Base-by-base conservation (phyloP, 2,888 invertebrate species). In the Villa cingulata region DNA sequence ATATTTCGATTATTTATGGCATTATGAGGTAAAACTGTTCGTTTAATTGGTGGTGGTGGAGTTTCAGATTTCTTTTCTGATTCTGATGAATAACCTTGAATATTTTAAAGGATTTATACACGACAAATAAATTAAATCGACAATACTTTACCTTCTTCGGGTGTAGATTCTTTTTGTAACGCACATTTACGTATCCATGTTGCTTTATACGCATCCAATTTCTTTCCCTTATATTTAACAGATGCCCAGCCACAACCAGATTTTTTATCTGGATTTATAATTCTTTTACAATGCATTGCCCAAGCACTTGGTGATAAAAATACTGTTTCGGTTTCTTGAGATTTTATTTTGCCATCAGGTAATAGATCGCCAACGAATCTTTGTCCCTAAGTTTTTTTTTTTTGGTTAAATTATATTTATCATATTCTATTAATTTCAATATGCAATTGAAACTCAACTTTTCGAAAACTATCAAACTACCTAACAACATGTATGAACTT, bases 241-340 rank as follows among this genome's bases (percentile, higher is more conserved):
- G 89, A 88, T 3, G 89, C 89, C 91, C 92, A 91, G 2, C 91
- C 91, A 71, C 90, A 91, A 2, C 90, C 90, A 37, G 89, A 89
- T 60, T 89, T 86, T 66, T 90, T 90, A 53, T 86, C 86, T 1
- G 91, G 90, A 68, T 91, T 90, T 44, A 91, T 86, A 48, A 89
- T 85, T 55, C 87, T 77, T 64, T 91, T 91, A 62, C 91, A 91
- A 62, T 89, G 86, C 64, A 88, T 86, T 1, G 90, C 91, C 91
- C 91, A 92, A 2, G 91, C 88, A 58, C 88, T 89, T 3, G 91
- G 91, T 2, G 90, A 88, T 52, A 85, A 80, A 65, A 89, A 92
- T 58, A 87, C 77, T 52, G 87, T 83, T 63, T 86, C 85, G 36
- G 88, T 87, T 67, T 90, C 90, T 67, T 86, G 85, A 16, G 87